Evolutionary conservation across 2,888 invertebrate species (phyloP).

Genomic region (Temnothorax rugatulus): DNA sequence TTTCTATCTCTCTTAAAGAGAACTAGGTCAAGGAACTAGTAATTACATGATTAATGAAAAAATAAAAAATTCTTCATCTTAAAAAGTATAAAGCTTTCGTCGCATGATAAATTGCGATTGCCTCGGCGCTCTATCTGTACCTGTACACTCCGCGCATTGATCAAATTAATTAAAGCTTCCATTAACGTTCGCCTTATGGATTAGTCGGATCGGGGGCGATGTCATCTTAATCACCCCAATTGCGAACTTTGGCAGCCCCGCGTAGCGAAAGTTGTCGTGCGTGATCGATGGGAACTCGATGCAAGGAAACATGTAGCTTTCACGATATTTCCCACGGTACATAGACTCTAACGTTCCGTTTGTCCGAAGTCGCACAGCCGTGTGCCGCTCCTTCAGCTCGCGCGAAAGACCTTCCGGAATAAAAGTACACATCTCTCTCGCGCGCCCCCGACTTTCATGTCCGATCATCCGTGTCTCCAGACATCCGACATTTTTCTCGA

Average conservation of each 20-base stretch:
- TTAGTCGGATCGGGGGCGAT: constrained; percentile 37
- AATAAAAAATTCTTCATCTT: not conserved
- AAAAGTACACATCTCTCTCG: constrained; percentile 44
- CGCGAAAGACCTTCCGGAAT: constrained; percentile 42
- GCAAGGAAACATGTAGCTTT: constrained; percentile 38
- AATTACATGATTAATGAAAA: not conserved
- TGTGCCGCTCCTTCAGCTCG: not conserved
- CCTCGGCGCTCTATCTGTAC: not conserved
- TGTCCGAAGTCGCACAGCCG: constrained; percentile 20
- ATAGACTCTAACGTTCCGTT: constrained; percentile 30
- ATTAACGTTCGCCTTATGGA: constrained; percentile 50
- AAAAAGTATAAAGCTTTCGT: not conserved
- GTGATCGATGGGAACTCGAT: constrained; percentile 49
- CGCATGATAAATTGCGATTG: constrained; percentile 8
- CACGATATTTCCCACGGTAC: constrained; percentile 51
- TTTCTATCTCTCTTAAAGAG: not conserved
- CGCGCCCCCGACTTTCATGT: not conserved
- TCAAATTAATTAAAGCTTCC: constrained; percentile 53
- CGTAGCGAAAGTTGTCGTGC: constrained; percentile 42
- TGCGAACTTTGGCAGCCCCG: constrained; percentile 34
- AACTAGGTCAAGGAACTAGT: not conserved
- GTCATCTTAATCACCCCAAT: constrained; percentile 53
- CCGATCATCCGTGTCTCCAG: constrained; percentile 32
- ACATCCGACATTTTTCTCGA: constrained; percentile 46
- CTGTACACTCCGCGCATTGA: constrained; percentile 24